Evolutionary conservation across 2,113 vertebrate genomes (phyloP), one percentile per base, ranked within the genome.

Genomic region (Chionodraco myersi): DNA sequence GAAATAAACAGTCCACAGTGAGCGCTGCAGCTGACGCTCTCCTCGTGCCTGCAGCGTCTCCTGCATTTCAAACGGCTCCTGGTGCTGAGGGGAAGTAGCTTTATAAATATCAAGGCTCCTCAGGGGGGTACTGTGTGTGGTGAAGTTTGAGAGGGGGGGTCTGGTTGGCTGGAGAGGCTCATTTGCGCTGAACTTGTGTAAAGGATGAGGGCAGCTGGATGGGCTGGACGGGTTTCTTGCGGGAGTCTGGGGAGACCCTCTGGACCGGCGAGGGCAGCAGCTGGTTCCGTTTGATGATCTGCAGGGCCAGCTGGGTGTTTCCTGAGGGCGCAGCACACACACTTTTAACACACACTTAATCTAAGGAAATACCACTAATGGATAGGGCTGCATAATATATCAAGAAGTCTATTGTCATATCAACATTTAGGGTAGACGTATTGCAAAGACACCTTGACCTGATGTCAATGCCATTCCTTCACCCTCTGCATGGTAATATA

Each of bases 241-340:
- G 90, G 63, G 96, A 90, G 65, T 99, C 98, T 4, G 93, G 94
- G 14, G 95, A 94, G 0, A 96, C 94, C 75, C 95, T 94, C 1
- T 95, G 95, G 82, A 96, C 96, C 63, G 95, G 82, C 0, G 95
- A 89, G 4, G 98, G 97, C 51, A 99, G 95, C 59, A 99, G 96
- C 92, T 99, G 98, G 89, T 99, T 99, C 85, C 98, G 94, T 92
- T 99, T 99, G 95, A 99, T 99, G 94, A 99, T 99, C 95, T 99
- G 98, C 85, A 99, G 91, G n/a, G 98, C 98, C 91, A 98, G 94
- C 90, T 98, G 97, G 0, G 98, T 98, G 87, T 99, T 99, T 82
- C 98, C 98, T 99, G 83, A 47, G n/a, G 59, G 76, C 10, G 73
- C 23, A 49, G 0, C 0, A 64, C 13, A 71, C 13, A 71, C 0